Evolutionary conservation across 2,888 invertebrate genomes (phyloP).

Genomic region (Tigriopus californicus): DNA sequence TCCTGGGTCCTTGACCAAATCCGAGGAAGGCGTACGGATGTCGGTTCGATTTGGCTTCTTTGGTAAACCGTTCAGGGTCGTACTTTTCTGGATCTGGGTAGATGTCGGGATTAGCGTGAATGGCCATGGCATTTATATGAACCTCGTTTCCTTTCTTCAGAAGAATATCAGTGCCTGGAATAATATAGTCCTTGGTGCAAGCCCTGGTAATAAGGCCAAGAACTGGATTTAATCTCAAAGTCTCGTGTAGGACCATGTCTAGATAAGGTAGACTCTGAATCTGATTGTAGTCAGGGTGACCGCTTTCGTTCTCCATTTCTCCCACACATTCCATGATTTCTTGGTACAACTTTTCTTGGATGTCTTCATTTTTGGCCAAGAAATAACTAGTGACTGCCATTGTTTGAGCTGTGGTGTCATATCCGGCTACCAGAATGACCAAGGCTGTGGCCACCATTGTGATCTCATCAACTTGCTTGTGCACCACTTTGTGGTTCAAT

Average conservation of each 20-base stretch:
- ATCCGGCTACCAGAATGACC: slow-evolving; percentile 7
- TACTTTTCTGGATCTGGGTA: not conserved
- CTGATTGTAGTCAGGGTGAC: not conserved
- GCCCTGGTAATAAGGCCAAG: not conserved
- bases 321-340: not conserved
- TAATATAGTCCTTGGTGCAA: not conserved
- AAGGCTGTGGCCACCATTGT: not conserved
- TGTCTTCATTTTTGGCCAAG: slow-evolving; percentile 11
- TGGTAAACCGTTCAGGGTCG: not conserved
- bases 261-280: not conserved
- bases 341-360: slow-evolving; percentile 1
- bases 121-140: not conserved
- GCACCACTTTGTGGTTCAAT: not conserved
- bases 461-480: not conserved
- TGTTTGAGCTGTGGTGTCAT: slow-evolving; percentile 7
- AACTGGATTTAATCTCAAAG: not conserved
- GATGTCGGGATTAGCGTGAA: not conserved
- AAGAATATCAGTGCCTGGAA: not conserved
- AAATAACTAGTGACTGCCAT: slow-evolving; percentile 4
- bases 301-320: not conserved
- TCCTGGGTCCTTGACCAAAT: not conserved
- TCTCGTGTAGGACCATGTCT: not conserved
- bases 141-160: not conserved
- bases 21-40: not conserved
- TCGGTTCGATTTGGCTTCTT: not conserved